Percentiles rank a stretch among this genome's conserved stretches.
Evolutionary conservation across 2,888 invertebrate genomes (phyloP).

Genomic region (Tigriopus californicus): DNA sequence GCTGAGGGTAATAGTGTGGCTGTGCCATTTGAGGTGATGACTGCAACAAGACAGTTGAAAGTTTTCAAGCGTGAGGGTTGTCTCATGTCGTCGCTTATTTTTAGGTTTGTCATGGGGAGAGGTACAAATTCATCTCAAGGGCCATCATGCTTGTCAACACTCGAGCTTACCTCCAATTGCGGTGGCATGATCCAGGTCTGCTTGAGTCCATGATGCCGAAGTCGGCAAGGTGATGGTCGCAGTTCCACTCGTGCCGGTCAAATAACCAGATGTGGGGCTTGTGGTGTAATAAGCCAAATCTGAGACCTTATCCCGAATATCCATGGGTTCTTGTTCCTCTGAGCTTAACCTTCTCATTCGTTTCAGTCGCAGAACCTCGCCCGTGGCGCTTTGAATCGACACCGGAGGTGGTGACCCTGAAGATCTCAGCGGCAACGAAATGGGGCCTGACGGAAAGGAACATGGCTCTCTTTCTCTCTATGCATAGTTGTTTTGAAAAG

Average conservation of each 20-base stretch:
- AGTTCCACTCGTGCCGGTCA: neutral
- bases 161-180: constrained; percentile 16
- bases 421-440: constrained; percentile 28
- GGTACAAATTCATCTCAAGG: too few species aligned
- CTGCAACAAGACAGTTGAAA: too few species aligned
- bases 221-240: constrained; percentile 30
- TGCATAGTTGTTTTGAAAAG: too few species aligned
- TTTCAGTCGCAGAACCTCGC: constrained; percentile 33
- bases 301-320: constrained; percentile 21
- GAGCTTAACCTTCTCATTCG: constrained; percentile 35
- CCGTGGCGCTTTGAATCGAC: constrained; percentile 25
- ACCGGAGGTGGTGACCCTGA: neutral
- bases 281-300: constrained; percentile 35
- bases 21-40: too few species aligned
- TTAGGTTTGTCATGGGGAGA: too few species aligned
- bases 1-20: too few species aligned
- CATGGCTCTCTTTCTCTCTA: too few species aligned
- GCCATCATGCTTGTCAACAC: too few species aligned
- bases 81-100: constrained; percentile 20
- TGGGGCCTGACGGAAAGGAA: constrained; percentile 6
- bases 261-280: constrained; percentile 22
- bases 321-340: constrained; percentile 32
- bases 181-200: constrained; percentile 34
- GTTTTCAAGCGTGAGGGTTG: constrained; percentile 18
- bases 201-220: constrained; percentile 31